These are phyloP conservation scores for Sebastes diploproa DNA, from an alignment of 2,797 vertebrate species.

Conservation along the genomic window DNA sequence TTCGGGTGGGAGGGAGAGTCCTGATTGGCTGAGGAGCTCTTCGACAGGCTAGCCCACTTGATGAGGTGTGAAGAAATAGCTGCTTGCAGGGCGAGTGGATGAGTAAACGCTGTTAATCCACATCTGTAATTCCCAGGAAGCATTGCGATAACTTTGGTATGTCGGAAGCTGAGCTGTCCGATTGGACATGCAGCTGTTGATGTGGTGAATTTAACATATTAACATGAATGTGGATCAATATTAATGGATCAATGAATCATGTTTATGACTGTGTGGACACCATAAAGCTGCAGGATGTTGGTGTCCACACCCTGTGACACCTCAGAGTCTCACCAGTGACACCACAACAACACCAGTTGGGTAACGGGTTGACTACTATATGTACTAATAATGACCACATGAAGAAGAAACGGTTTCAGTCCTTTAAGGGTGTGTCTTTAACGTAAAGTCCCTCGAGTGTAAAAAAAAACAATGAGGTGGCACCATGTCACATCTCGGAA, in stretches of 20 bases:
- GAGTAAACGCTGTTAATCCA: conserved; percentile 31
- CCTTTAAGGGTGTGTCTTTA: neutral
- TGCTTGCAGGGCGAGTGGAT: neutral
- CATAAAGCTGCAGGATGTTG: neutral
- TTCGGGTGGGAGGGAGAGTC: neutral
- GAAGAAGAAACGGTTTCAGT: neutral
- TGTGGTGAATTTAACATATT: neutral
- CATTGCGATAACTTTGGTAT: neutral
- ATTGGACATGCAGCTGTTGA: conserved; percentile 15
- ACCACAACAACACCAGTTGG: neutral
- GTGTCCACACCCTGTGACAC: neutral
- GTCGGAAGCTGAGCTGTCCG: neutral
- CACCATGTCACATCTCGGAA: too few species aligned
- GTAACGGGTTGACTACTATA: neutral
- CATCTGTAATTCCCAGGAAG: neutral
- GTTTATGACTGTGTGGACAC: neutral
- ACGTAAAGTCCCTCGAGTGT: neutral
- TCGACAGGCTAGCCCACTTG: neutral
- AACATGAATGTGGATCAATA: neutral
- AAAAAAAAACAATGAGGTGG: too few species aligned
- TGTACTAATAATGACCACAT: neutral
- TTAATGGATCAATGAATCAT: neutral
- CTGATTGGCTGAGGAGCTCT: conserved; percentile 45
- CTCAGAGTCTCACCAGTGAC: neutral
- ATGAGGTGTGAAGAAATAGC: conserved; percentile 32